Conservation (phyloP, 1,140 invertebrate genomes). For the Stegodyphus dumicola region DNA sequence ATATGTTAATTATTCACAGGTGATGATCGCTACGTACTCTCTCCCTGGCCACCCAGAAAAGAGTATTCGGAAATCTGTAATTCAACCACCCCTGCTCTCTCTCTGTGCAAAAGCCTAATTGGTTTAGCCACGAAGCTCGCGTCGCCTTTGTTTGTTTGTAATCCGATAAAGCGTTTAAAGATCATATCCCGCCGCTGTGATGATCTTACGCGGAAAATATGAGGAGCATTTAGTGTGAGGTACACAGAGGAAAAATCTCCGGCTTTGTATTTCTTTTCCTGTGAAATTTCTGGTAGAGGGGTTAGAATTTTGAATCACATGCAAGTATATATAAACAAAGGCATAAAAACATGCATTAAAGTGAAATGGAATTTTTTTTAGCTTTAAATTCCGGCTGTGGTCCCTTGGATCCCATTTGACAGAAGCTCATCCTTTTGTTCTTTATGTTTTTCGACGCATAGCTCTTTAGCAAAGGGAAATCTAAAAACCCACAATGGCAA, state of each 20-base stretch:
- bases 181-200: conserved; percentile 28
- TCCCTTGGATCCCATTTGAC: too few relatives aligned
- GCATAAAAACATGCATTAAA: too few relatives aligned
- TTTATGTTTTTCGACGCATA: too few relatives aligned
- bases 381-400: too few relatives aligned
- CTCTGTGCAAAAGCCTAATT: conserved; percentile 18
- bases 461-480: too few relatives aligned
- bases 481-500: too few relatives aligned
- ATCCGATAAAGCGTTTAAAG: conserved; percentile 55
- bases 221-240: conserved; percentile 29
- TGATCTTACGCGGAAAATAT: conserved; percentile 7
- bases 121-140: conserved; percentile 26
- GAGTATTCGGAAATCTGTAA: conserved; percentile 26
- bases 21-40: conserved; percentile 30
- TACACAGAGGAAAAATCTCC: not conserved
- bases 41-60: not conserved
- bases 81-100: conserved; percentile 5
- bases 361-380: too few relatives aligned
- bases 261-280: too few relatives aligned
- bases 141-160: conserved; percentile 45
- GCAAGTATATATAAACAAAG: too few relatives aligned
- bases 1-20: conserved; percentile 53
- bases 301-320: too few relatives aligned
- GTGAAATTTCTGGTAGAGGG: too few relatives aligned
- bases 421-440: too few relatives aligned